A percentile compares a stretch with the other conserved stretches of the same genome.
These are phyloP conservation scores for Siniperca scherzeri DNA, from an alignment of 2,797 vertebrate species.

Conservation along the genomic window DNA sequence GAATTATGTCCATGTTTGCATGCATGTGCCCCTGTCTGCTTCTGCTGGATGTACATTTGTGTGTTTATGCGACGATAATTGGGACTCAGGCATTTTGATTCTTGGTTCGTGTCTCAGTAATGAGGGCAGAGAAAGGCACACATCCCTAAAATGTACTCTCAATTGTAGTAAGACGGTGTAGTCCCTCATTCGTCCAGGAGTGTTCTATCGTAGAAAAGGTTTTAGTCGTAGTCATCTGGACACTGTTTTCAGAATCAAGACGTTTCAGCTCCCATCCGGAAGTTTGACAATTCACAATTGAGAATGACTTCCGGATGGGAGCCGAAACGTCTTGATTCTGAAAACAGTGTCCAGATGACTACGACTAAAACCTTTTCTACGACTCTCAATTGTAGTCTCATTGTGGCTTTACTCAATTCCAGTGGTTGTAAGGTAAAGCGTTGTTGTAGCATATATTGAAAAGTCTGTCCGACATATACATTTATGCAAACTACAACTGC, in stretches of 20 bases:
- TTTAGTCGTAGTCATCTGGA: too few relatives aligned
- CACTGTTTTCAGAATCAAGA: too few relatives aligned
- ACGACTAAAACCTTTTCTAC: too few relatives aligned
- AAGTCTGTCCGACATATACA: neutral
- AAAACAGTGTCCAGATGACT: too few relatives aligned
- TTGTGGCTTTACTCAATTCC: neutral
- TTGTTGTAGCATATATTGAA: neutral
- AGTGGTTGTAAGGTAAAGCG: neutral
- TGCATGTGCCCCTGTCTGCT: neutral
- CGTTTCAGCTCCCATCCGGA: too few relatives aligned
- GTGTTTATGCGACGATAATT: slow-evolving; percentile 10
- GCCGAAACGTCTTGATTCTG: too few relatives aligned
- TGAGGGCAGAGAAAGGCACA: slow-evolving; percentile 33
- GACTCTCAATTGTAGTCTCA: slow-evolving; percentile 16
- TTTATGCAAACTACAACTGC: neutral
- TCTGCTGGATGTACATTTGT: slow-evolving; percentile 26
- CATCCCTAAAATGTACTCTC: slow-evolving; percentile 21
- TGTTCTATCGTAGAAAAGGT: too few relatives aligned
- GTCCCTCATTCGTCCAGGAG: too few relatives aligned
- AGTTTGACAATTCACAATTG: too few relatives aligned
- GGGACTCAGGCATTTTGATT: slow-evolving; percentile 19
- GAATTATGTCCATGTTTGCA: slow-evolving; percentile 17
- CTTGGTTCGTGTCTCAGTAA: slow-evolving; percentile 27
- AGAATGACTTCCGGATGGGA: too few relatives aligned
- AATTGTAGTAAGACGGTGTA: too few relatives aligned